phyloP scores from a whole-genome alignment of 1,140 invertebrate genomes.

The Bombyx mandarina region DNA sequence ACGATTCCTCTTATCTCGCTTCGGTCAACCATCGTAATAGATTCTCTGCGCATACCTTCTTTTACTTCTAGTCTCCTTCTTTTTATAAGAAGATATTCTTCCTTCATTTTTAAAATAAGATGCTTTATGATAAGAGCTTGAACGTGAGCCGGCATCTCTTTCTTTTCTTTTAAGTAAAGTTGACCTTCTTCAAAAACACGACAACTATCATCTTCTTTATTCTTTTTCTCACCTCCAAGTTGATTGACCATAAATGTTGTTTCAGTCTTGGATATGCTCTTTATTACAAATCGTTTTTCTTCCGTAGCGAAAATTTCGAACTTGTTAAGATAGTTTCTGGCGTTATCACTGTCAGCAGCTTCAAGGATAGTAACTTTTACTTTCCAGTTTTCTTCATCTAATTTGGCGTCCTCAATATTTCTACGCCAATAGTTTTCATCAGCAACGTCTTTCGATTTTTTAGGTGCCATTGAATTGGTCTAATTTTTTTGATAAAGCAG shows the following conservation, averaged over 20 bases:
- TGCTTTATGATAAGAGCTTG: conserved; percentile 58
- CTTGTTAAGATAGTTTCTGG: conserved; percentile 52
- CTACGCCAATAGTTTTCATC: conserved; percentile 44
- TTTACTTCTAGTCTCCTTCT: conserved; percentile 47
- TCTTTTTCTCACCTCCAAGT: conserved; percentile 55
- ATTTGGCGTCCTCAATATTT: conserved; percentile 35
- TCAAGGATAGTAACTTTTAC: conserved; percentile 42
- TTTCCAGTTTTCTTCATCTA: conserved; percentile 46
- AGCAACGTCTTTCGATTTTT: conserved; percentile 32
- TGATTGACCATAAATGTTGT: conserved; percentile 66
- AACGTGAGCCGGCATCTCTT: conserved; percentile 54
- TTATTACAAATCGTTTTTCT: conserved; percentile 62
- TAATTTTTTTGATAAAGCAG: not conserved
- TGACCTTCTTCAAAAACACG: conserved; percentile 58
- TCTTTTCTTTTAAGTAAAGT: conserved; percentile 48
- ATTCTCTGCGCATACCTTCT: conserved; percentile 50
- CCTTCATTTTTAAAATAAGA: conserved; percentile 59
- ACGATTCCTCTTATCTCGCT: conserved; percentile 43
- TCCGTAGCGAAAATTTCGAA: conserved; percentile 54
- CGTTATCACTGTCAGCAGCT: conserved; percentile 53
- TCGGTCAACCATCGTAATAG: conserved; percentile 46
- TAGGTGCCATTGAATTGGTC: conserved; percentile 31
- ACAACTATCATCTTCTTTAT: conserved; percentile 45
- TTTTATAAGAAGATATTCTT: conserved; percentile 54
- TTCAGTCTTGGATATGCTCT: conserved; percentile 64